Evolutionary conservation across 2,888 invertebrate genomes (phyloP).

Genomic region (Odontothrips loti): DNA sequence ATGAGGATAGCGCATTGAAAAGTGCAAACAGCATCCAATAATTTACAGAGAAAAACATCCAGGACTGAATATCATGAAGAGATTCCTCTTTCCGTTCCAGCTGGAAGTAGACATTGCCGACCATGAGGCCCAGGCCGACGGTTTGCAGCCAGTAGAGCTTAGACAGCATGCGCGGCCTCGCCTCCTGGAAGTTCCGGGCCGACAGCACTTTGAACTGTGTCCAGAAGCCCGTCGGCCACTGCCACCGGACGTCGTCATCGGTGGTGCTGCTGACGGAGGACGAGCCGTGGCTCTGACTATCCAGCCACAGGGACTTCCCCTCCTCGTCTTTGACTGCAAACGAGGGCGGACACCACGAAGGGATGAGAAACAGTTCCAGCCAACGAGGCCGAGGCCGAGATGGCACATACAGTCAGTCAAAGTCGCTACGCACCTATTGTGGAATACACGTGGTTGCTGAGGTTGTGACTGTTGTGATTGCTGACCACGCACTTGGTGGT

Average conservation of each 20-base stretch:
- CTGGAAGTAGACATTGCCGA: constrained; percentile 74
- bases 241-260: constrained; percentile 61
- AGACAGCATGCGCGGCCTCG: constrained; percentile 68
- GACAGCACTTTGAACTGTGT: constrained; percentile 64
- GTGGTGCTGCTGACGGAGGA: constrained; percentile 58
- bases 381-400: no score
- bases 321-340: constrained; percentile 57
- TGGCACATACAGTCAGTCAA: background rate
- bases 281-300: constrained; percentile 65
- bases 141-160: constrained; percentile 74
- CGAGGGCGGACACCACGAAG: background rate
- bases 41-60: constrained; percentile 79
- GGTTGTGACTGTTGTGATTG: constrained; percentile 16
- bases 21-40: constrained; percentile 79
- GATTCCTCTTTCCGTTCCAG: constrained; percentile 69
- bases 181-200: constrained; percentile 66
- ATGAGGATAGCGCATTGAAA: constrained; percentile 72
- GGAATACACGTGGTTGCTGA: constrained; percentile 17
- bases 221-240: constrained; percentile 73
- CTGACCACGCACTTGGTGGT: background rate
- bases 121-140: constrained; percentile 63
- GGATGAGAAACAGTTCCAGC: no score
- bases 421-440: background rate
- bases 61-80: constrained; percentile 72
- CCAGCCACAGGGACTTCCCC: constrained; percentile 63